Percentiles rank a stretch among this genome's conserved stretches.
Evolutionary conservation across 1,140 invertebrate genomes (phyloP).

Genomic region (Bombus cullumanus): DNA sequence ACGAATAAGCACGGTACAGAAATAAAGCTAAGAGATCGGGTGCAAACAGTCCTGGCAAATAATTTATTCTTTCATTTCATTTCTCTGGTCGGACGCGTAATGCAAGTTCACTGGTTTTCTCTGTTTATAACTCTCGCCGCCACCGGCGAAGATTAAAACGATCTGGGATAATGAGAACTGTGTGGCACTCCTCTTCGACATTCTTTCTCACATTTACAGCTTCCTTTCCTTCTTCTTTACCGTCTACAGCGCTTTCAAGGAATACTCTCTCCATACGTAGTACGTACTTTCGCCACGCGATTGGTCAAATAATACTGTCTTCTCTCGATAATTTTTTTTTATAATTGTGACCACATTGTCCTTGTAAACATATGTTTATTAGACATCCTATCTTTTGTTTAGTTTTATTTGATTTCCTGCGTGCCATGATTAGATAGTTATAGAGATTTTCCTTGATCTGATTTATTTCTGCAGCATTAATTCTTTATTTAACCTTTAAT

Average conservation of each 20-base stretch:
- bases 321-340: background rate
- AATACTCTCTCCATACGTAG: background rate
- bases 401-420: no score
- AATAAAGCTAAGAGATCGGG: slow-evolving; percentile 48
- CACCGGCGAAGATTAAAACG: slow-evolving; percentile 72
- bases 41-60: slow-evolving; percentile 55
- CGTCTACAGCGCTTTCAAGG: background rate
- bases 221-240: slow-evolving; percentile 22
- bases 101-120: slow-evolving; percentile 41
- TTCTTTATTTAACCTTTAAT: no score
- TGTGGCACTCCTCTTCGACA: slow-evolving; percentile 46
- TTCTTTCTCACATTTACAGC: slow-evolving; percentile 20
- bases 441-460: no score
- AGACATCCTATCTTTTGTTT: no score
- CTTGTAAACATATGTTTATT: no score
- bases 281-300: slow-evolving; percentile 49
- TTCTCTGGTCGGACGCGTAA: slow-evolving; percentile 55
- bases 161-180: slow-evolving; percentile 73
- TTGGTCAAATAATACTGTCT: background rate
- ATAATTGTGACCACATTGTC: no score
- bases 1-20: slow-evolving; percentile 11
- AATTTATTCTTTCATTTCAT: slow-evolving; percentile 74
- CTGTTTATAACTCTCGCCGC: slow-evolving; percentile 70
- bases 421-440: no score
- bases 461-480: no score